Conservation (phyloP, 2,797 vertebrate genomes). For the Melopsittacus undulatus region DNA sequence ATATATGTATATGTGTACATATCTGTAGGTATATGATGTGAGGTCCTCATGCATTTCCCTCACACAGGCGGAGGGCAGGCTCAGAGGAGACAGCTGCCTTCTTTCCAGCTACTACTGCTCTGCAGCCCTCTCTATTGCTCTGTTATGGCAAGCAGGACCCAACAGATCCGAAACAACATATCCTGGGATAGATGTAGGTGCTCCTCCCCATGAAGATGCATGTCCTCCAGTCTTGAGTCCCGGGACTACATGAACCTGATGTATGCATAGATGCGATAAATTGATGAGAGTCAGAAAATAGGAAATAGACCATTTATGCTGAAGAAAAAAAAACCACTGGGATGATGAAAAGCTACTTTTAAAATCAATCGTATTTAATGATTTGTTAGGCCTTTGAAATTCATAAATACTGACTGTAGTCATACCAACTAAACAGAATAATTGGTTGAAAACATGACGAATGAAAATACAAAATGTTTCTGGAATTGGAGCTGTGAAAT, state of each 20-base stretch:
- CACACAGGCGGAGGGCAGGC: not conserved
- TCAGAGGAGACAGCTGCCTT: not conserved
- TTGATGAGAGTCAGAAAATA: not conserved
- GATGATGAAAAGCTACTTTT: not conserved
- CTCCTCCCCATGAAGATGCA: not conserved
- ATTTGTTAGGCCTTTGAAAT: not conserved
- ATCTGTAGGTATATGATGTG: not conserved
- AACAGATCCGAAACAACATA: not conserved
- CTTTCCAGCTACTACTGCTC: not conserved
- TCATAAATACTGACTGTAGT: not conserved
- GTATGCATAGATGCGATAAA: not conserved
- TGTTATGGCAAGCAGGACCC: not conserved
- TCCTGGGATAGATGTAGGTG: not conserved
- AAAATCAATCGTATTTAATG: not conserved
- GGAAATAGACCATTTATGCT: not conserved
- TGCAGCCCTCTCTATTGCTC: not conserved
- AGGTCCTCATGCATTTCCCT: not conserved
- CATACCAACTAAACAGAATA: not conserved
- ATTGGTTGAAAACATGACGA: not conserved
- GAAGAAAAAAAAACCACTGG: not conserved
- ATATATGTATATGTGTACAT: not conserved
- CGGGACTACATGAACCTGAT: not conserved
- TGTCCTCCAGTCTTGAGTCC: not conserved
- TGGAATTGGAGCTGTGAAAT: not conserved
- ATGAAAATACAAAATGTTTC: not conserved